Conservation (phyloP, 1,140 invertebrate genomes). For the Drosophila kanapiae region DNA sequence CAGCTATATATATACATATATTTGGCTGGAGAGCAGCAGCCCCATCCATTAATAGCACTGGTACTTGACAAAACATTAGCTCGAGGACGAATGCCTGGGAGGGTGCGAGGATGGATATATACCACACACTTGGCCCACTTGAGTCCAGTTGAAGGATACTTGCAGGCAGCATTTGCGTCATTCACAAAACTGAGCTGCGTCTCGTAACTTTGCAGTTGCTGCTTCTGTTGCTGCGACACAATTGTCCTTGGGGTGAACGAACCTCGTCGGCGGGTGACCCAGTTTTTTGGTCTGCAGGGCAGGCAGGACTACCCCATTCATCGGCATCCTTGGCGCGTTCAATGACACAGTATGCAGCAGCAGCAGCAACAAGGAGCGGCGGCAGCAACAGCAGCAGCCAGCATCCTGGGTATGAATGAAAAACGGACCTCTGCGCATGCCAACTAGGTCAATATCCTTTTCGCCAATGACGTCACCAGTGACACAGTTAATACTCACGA, state of each 20-base stretch:
- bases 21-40: slow-evolving; percentile 22
- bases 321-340: slow-evolving; percentile 59
- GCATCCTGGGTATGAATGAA: slow-evolving; percentile 66
- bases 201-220: slow-evolving; percentile 37
- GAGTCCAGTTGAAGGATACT: slow-evolving; percentile 47
- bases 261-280: slow-evolving; percentile 60
- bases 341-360: slow-evolving; percentile 38
- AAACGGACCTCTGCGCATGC: slow-evolving; percentile 66
- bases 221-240: slow-evolving; percentile 57
- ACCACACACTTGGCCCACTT: slow-evolving; percentile 36
- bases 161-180: slow-evolving; percentile 60
- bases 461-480: slow-evolving; percentile 68
- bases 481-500: slow-evolving; percentile 62
- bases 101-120: slow-evolving; percentile 1
- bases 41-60: slow-evolving; percentile 26
- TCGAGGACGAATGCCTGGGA: slow-evolving; percentile 42
- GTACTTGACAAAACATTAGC: slow-evolving; percentile 42
- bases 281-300: slow-evolving; percentile 55
- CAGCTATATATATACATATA: background rate
- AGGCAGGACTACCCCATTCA: slow-evolving; percentile 52
- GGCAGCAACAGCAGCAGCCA: background rate
- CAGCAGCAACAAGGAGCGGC: slow-evolving; percentile 16
- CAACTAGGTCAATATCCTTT: slow-evolving; percentile 74
- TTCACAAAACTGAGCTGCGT: slow-evolving; percentile 52
- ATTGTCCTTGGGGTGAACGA: slow-evolving; percentile 75